Percentiles rank a stretch among this genome's conserved stretches.
Evolutionary conservation across 2,113 vertebrate genomes (phyloP).

Genomic region (Acanthisitta chloris): DNA sequence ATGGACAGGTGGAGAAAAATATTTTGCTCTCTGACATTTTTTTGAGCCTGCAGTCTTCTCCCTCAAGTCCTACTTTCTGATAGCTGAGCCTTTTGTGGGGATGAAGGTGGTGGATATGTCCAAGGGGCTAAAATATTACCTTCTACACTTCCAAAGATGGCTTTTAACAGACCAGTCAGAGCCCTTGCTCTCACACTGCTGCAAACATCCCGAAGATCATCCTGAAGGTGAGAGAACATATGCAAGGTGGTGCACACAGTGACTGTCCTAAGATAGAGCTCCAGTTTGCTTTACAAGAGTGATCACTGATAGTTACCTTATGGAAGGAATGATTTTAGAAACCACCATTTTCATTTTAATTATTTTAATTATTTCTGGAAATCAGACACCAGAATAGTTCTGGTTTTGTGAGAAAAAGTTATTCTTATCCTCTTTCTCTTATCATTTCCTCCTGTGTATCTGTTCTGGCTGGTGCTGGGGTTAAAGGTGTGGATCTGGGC

Average conservation of each 20-base stretch:
- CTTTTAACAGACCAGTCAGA: neutral
- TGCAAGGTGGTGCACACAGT: too few relatives aligned
- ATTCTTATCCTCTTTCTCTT: neutral
- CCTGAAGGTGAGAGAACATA: neutral
- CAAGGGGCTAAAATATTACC: neutral
- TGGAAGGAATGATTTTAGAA: neutral
- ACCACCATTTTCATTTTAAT: neutral
- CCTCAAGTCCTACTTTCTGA: neutral
- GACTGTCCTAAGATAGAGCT: neutral
- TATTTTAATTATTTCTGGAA: neutral
- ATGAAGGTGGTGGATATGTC: neutral
- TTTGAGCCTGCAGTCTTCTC: neutral
- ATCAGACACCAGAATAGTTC: neutral
- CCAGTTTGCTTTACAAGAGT: neutral
- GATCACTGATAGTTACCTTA: neutral
- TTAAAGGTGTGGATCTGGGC: neutral
- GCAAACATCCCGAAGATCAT: neutral
- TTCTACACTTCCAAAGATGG: neutral
- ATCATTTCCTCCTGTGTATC: neutral
- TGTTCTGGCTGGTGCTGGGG: neutral
- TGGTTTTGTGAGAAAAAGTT: neutral
- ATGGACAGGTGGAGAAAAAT: neutral
- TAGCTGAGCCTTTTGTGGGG: neutral
- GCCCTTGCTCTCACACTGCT: neutral
- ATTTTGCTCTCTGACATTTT: neutral